Evolutionary conservation across 2,797 vertebrate species (phyloP).

Genomic region (Chloroceryle amazona): DNA sequence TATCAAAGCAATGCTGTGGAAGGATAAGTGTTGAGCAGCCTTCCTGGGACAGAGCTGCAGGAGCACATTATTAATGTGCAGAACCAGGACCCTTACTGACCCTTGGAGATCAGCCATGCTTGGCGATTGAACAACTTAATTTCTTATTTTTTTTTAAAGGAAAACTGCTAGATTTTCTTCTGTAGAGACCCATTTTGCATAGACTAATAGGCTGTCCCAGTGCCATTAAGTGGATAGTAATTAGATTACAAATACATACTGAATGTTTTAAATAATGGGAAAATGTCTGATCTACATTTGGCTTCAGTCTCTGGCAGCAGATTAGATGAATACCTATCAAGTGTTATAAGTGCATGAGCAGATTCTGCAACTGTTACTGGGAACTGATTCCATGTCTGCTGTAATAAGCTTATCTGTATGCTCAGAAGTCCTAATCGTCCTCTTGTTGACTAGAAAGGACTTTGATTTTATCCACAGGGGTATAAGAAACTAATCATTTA

Average conservation of each 20-base stretch:
- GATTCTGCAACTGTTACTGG: not conserved
- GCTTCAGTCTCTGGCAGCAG: slow-evolving; percentile 2
- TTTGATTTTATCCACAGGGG: not conserved
- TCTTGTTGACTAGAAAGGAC: not conserved
- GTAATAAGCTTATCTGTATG: not conserved
- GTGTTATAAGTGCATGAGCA: not conserved
- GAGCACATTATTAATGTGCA: not conserved
- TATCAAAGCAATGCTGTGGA: not conserved
- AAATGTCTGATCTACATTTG: not conserved
- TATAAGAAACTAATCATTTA: not conserved
- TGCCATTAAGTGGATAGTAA: not conserved
- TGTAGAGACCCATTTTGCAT: not conserved
- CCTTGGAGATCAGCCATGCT: not conserved
- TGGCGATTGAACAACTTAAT: not conserved
- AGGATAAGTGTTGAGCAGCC: not conserved
- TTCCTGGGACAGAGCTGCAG: not conserved
- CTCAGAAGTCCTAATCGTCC: not conserved
- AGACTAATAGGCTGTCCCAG: not conserved
- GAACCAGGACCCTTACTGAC: not conserved
- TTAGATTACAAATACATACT: not conserved
- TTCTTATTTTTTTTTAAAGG: not conserved
- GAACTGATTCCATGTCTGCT: not conserved
- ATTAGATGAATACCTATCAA: not conserved
- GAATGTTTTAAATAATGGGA: slow-evolving; percentile 1
- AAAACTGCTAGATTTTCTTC: not conserved